Evolutionary conservation across 1,140 invertebrate species (phyloP).

Genomic region (Triops cancriformis): DNA sequence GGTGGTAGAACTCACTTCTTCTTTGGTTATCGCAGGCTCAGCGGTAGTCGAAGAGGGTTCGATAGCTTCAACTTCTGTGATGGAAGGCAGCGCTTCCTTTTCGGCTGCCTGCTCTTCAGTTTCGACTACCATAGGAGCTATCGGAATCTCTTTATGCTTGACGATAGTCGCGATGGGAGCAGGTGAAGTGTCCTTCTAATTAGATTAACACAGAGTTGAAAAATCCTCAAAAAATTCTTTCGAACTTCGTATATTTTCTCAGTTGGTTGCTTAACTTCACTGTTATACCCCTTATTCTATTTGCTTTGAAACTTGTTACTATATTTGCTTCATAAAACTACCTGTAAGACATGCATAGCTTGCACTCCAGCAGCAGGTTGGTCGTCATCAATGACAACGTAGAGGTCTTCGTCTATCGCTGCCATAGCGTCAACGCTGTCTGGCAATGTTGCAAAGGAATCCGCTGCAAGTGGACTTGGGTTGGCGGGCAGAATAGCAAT

Average conservation of each 20-base stretch:
- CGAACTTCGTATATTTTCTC: neutral
- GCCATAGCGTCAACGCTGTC: neutral
- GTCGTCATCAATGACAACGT: neutral
- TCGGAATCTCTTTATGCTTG: neutral
- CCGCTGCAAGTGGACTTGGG: neutral
- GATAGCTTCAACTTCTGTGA: neutral
- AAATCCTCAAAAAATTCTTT: neutral
- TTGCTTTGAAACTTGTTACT: too few species aligned
- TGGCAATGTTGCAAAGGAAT: neutral
- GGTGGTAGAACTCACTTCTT: neutral
- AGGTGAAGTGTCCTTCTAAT: neutral
- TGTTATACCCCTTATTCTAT: too few species aligned
- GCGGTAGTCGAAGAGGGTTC: neutral
- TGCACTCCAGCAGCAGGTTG: neutral
- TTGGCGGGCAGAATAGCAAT: neutral
- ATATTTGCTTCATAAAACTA: neutral
- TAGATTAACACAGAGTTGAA: neutral
- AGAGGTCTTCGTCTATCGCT: neutral
- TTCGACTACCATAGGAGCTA: neutral
- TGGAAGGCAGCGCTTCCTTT: neutral
- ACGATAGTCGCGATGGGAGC: neutral
- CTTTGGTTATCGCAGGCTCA: neutral
- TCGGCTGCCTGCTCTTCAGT: neutral
- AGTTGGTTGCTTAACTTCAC: neutral
- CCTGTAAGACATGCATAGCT: neutral